Base-by-base conservation (phyloP, 2,888 invertebrate genomes). In the Entomobrya proxima region DNA sequence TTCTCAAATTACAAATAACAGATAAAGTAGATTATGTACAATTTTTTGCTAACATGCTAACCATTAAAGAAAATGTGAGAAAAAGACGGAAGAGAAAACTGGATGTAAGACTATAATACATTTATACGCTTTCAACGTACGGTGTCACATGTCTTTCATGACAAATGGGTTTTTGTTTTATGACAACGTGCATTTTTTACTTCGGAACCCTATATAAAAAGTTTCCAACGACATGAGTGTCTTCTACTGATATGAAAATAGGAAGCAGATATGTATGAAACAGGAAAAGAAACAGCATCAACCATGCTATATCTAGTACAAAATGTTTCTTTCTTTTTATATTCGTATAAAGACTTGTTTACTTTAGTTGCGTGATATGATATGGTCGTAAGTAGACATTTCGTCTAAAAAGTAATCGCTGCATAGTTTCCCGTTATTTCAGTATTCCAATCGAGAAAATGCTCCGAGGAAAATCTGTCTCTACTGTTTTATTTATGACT, bases 61-160 rank as follows among this genome's bases (percentile, higher is more conserved):
- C n/a, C n/a, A n/a, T n/a, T n/a, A n/a, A n/a, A n/a, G n/a, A n/a
- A n/a, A n/a, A n/a, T n/a, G n/a, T n/a, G n/a, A n/a, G n/a, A n/a
- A n/a, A n/a, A n/a, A n/a, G n/a, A n/a, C n/a, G n/a, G n/a, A n/a
- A n/a, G n/a, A n/a, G n/a, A n/a, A n/a, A n/a, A n/a, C n/a, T n/a
- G n/a, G n/a, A n/a, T n/a, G n/a, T n/a, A n/a, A n/a, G n/a, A n/a
- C n/a, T n/a, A n/a, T n/a, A n/a, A n/a, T n/a, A n/a, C n/a, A n/a
- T n/a, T n/a, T n/a, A n/a, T n/a, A n/a, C n/a, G n/a, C n/a, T 55
- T 52, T 4, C 21, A 4, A 52, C 21, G 32, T 5, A 27, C 40
- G 67, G 78, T 79, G 78, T 79, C 78, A 67, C 78, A 50, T 79
- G 79, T 80, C 80, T 32, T 58, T 21, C 24, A 72, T 80, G 80